Conservation (phyloP, 2,797 vertebrate genomes). For the Kryptolebias ocellatus region DNA sequence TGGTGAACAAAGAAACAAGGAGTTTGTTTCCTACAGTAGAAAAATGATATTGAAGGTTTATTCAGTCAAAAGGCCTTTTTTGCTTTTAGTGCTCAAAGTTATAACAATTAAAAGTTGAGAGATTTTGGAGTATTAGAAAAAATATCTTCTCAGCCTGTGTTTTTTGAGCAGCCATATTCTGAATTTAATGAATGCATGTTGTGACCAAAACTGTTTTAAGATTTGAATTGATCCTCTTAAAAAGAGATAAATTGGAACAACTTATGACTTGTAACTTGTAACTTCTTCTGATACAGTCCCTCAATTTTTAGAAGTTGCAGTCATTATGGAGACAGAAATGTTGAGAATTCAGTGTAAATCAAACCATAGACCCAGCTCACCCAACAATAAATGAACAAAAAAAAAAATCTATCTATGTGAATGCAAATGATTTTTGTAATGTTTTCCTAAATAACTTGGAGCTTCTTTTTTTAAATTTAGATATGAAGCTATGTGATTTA, state of each 20-base stretch:
- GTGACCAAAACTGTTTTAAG: not conserved
- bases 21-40: not conserved
- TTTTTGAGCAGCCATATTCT: not conserved
- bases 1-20: not conserved
- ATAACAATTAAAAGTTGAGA: too few species aligned
- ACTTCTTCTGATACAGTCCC: not conserved
- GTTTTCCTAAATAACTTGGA: too few species aligned
- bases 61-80: too few species aligned
- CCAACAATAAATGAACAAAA: too few species aligned
- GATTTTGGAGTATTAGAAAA: too few species aligned
- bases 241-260: not conserved
- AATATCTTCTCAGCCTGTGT: too few species aligned
- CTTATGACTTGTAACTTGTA: too few species aligned
- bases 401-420: too few species aligned
- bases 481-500: too few species aligned
- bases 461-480: too few species aligned
- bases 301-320: not conserved
- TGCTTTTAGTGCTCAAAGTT: too few species aligned
- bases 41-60: not conserved
- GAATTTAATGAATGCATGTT: not conserved
- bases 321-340: not conserved
- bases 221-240: not conserved
- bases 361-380: not conserved
- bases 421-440: too few species aligned
- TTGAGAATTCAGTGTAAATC: not conserved